Percentiles rank a stretch among this genome's conserved stretches.
These are phyloP conservation scores for Heliothis virescens DNA, from an alignment of 1,140 invertebrate species.

Conservation along the genomic window DNA sequence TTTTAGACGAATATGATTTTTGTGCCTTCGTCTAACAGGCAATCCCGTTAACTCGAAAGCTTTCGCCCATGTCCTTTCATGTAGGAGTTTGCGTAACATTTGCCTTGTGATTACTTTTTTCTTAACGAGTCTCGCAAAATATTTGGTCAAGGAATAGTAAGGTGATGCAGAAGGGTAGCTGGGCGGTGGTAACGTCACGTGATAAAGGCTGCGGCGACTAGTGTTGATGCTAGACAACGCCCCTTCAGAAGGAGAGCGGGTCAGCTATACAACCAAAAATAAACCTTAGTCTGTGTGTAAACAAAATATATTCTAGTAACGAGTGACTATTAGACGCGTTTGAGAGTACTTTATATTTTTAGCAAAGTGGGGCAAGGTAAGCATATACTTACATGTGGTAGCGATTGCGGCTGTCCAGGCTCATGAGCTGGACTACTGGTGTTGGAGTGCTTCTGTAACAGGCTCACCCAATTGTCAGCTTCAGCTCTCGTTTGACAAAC, in stretches of 20 bases:
- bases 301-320: slow-evolving; percentile 12
- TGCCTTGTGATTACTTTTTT: slow-evolving; percentile 90
- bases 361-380: slow-evolving; percentile 5
- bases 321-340: slow-evolving; percentile 7
- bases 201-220: slow-evolving; percentile 84
- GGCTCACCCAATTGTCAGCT: slow-evolving; percentile 94
- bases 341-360: not conserved
- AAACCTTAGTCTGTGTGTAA: slow-evolving; percentile 51
- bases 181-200: slow-evolving; percentile 87
- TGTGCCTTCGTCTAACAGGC: slow-evolving; percentile 86
- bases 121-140: slow-evolving; percentile 91
- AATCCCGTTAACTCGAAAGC: slow-evolving; percentile 85
- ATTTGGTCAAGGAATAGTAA: slow-evolving; percentile 90
- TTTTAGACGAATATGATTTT: slow-evolving; percentile 86
- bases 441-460: slow-evolving; percentile 90
- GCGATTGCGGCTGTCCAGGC: slow-evolving; percentile 80
- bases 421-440: slow-evolving; percentile 77
- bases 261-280: slow-evolving; percentile 77
- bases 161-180: slow-evolving; percentile 89
- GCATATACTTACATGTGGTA: slow-evolving; percentile 81
- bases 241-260: slow-evolving; percentile 84
- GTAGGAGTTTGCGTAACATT: slow-evolving; percentile 90
- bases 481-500: slow-evolving; percentile 94
- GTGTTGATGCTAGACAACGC: slow-evolving; percentile 84
- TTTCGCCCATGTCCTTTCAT: slow-evolving; percentile 81